phyloP scores from a whole-genome alignment of 1,140 invertebrate genomes.

The Hylyphantes graminicola region DNA sequence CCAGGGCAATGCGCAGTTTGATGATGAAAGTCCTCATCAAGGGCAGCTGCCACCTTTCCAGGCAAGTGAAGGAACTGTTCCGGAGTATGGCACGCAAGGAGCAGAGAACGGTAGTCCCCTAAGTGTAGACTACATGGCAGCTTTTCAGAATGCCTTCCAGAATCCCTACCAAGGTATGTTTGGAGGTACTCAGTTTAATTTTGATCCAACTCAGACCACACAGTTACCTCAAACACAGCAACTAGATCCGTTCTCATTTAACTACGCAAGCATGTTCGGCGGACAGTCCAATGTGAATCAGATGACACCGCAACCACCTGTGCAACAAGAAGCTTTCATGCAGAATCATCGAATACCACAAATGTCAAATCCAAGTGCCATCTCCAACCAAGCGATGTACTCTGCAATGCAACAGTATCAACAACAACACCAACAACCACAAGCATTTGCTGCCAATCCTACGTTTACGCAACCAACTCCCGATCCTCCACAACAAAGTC shows the following conservation, averaged over 20 bases:
- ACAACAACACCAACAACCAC: not conserved
- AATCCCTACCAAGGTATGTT: slow-evolving; percentile 24
- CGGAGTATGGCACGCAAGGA: slow-evolving; percentile 30
- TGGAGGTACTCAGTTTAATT: slow-evolving; percentile 4
- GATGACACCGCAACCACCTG: not conserved
- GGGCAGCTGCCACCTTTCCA: not conserved
- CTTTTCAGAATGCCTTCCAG: slow-evolving; percentile 29
- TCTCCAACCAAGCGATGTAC: not conserved
- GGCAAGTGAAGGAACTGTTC: not conserved
- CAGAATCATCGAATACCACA: slow-evolving; percentile 37
- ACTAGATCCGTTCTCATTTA: slow-evolving; percentile 40
- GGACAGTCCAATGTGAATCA: slow-evolving; percentile 13
- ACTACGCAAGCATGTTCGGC: not conserved
- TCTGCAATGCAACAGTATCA: not conserved
- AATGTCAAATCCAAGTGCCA: not conserved
- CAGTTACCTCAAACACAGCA: not conserved
- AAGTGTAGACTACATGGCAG: slow-evolving; percentile 20
- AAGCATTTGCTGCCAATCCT: not conserved
- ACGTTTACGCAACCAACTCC: not conserved
- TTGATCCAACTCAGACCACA: not conserved
- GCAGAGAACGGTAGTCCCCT: slow-evolving; percentile 37
- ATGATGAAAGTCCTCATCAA: slow-evolving; percentile 34
- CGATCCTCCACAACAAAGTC: not conserved
- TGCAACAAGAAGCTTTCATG: slow-evolving; percentile 32
- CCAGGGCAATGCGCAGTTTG: slow-evolving; percentile 2